Percentiles rank a stretch among this genome's conserved stretches.
phyloP scores from a whole-genome alignment of 1,140 invertebrate species.

The Pachypsylla venusta region DNA sequence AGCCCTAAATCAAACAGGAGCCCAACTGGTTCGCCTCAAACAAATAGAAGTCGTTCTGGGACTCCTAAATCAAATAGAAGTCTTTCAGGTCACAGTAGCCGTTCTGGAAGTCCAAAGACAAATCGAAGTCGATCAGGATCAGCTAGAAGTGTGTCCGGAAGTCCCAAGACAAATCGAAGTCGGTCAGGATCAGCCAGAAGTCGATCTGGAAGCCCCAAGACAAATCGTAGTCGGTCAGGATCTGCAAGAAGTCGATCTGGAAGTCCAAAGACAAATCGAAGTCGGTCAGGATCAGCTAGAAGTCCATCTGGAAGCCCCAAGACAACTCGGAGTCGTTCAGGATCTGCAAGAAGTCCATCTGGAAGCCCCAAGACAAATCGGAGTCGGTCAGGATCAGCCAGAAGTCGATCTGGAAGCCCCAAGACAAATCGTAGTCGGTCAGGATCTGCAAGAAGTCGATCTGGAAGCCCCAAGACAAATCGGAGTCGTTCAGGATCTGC shows the following conservation, averaged over 20 bases:
- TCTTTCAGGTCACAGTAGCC: background rate
- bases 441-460: background rate
- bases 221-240: background rate
- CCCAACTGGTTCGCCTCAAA: background rate
- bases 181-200: background rate
- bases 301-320: conserved; percentile 15
- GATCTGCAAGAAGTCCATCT: conserved; percentile 10
- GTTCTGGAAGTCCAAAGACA: background rate
- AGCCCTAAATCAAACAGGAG: background rate
- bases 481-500: conserved; percentile 13
- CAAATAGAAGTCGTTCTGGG: background rate
- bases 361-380: background rate
- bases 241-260: conserved; percentile 11
- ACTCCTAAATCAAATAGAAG: background rate
- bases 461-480: background rate
- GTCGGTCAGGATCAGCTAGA: background rate
- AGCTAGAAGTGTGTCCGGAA: background rate
- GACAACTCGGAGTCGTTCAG: conserved; percentile 10
- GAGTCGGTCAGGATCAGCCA: background rate
- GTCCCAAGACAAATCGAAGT: conserved; percentile 3
- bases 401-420: background rate
- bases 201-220: background rate
- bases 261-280: conserved; percentile 12
- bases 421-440: conserved; percentile 5
- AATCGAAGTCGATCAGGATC: conserved; percentile 6